Conservation (phyloP, 1,140 invertebrate genomes). For the Cyclargus thomasi region DNA sequence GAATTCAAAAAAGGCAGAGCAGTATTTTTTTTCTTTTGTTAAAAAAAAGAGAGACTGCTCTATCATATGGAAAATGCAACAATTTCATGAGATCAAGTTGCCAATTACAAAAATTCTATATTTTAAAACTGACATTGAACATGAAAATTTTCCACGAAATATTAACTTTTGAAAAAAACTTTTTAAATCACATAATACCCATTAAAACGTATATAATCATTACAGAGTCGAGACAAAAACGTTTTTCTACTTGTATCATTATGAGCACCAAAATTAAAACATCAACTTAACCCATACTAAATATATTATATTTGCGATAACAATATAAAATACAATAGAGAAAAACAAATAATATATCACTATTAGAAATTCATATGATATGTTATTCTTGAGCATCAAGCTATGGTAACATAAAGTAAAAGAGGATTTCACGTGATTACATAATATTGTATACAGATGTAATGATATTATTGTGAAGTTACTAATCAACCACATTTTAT, state of each 20-base stretch:
- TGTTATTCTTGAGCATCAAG: slow-evolving; percentile 64
- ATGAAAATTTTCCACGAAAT: no score
- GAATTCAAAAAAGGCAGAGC: no score
- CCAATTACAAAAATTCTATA: background rate
- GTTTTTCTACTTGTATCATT: background rate
- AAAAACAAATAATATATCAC: slow-evolving; percentile 18
- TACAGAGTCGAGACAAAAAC: background rate
- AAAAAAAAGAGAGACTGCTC: no score
- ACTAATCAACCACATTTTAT: no score
- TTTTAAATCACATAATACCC: no score
- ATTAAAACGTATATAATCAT: background rate
- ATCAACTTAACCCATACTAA: background rate
- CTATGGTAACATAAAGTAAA: slow-evolving; percentile 52
- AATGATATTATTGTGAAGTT: no score
- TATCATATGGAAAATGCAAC: background rate
- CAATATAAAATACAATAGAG: background rate
- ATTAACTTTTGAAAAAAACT: no score
- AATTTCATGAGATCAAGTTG: background rate
- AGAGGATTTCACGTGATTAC: slow-evolving; percentile 5
- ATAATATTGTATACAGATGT: no score
- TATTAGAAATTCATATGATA: slow-evolving; percentile 46
- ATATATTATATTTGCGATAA: background rate
- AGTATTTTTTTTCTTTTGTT: no score
- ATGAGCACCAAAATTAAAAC: background rate
- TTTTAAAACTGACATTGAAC: background rate